Base-by-base conservation (phyloP, 92 coral and sea anemone genomes). In the Blastomussa wellsi region DNA sequence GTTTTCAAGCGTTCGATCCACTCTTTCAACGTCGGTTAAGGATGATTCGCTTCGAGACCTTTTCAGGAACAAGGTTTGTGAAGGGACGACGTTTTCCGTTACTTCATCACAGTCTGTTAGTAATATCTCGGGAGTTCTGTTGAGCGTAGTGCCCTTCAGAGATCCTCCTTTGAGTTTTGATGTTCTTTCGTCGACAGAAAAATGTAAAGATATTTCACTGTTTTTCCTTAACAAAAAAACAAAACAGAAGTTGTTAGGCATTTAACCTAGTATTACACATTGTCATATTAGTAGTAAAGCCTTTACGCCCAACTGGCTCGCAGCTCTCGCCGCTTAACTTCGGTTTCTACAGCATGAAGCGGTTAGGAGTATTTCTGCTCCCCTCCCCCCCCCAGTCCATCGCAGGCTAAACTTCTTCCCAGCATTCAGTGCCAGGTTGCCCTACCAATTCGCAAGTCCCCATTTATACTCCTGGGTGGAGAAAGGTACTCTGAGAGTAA, bases 171-270 rank as follows among this genome's bases (percentile, higher is more conserved):
- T 89, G 76, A 12, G 76, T 62, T 55, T 81, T 53, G 85, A 69
- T 81, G 67, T 42, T 69, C 75, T 86, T 31, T 84, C 85, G 35
- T 82, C 91, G 26, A 81, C 76, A 8, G 88, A 48, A 52, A 90
- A 86, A 79, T 90, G 91, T 77, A 90, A 32, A 35, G 93, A 90
- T 84, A 87, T 90, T 51, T 90, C 90, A 33, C 93, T 90, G 37
- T 90, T 81, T 78, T 90, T 82, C 67, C 93, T 90, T 39, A 78
- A 72, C 37, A 26, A 29, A 64, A 47, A 76, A n/a, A 28, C 32
- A 47, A 62, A 47, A 20, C 16, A 74, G 33, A 72, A 13, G 79
- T 5, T 62, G 68, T 62, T 12, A 22, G 68, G 32, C 26, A 62
- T 37, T 0, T 4, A 7, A 13, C 72, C 44, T 39, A 39, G 72